phyloP scores from a whole-genome alignment of 2,797 vertebrate species.

The Podarcis siculus region DNA sequence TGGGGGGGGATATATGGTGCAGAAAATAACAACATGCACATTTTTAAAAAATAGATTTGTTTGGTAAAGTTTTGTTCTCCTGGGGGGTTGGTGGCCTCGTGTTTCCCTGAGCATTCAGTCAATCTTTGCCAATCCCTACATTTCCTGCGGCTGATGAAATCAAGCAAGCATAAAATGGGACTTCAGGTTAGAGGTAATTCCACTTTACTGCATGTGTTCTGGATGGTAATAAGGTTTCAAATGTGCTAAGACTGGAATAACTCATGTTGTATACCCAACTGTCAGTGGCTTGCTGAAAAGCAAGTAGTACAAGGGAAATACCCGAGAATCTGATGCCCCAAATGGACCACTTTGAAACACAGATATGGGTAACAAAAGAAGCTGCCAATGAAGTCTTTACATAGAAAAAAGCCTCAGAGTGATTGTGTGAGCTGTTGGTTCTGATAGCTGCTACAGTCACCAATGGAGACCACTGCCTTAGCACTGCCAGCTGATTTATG shows the following conservation, averaged over 20 bases:
- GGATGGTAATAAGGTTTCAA: too few relatives aligned
- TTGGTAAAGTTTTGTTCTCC: background rate
- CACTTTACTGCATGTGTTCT: background rate
- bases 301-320: background rate
- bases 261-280: background rate
- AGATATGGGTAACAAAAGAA: background rate
- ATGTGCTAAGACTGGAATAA: background rate
- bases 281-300: background rate
- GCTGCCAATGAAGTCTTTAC: too few relatives aligned
- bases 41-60: background rate
- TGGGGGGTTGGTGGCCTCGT: background rate
- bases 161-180: background rate
- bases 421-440: background rate
- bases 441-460: background rate
- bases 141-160: background rate
- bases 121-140: background rate
- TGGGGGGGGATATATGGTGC: too few relatives aligned
- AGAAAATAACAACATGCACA: background rate
- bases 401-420: too few relatives aligned
- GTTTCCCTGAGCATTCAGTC: background rate
- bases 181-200: background rate
- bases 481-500: background rate
- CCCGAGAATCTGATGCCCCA: background rate
- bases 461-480: background rate
- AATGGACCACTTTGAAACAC: background rate